A percentile compares a stretch with the other conserved stretches of the same genome.
phyloP scores from a whole-genome alignment of 2,113 vertebrate genomes.

The Nesoenas mayeri region DNA sequence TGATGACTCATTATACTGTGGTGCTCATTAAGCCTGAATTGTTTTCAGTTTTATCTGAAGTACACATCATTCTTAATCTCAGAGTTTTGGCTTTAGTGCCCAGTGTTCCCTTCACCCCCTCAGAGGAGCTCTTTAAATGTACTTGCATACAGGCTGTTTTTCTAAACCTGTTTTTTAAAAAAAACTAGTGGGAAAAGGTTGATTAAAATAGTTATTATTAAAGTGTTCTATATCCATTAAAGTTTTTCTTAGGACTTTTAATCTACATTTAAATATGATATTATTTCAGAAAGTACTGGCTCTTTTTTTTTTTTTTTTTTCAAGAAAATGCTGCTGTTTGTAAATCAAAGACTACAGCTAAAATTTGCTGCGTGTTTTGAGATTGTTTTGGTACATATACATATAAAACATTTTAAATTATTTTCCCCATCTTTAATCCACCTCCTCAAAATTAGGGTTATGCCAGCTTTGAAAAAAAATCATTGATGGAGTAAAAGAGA shows the following conservation, averaged over 20 bases:
- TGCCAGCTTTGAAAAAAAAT: not conserved
- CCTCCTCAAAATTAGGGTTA: not conserved
- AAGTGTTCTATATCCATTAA: not conserved
- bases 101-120: not conserved
- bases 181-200: not conserved
- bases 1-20: not conserved
- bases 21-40: not conserved
- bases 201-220: not conserved
- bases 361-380: not conserved
- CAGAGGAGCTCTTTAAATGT: not conserved
- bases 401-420: not conserved
- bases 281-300: not conserved
- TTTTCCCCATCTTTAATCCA: not conserved
- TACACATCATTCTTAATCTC: not conserved
- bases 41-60: not conserved
- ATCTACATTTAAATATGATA: not conserved
- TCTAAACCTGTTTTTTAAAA: not conserved
- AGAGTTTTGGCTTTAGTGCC: not conserved
- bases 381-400: not conserved
- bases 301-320: too few species aligned
- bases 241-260: not conserved
- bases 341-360: not conserved
- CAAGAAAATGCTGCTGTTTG: not conserved
- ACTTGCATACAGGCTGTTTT: not conserved
- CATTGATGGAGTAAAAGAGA: not conserved